These are phyloP conservation scores for Columba guinea DNA, from an alignment of 2,797 vertebrate species.

Conservation along the genomic window DNA sequence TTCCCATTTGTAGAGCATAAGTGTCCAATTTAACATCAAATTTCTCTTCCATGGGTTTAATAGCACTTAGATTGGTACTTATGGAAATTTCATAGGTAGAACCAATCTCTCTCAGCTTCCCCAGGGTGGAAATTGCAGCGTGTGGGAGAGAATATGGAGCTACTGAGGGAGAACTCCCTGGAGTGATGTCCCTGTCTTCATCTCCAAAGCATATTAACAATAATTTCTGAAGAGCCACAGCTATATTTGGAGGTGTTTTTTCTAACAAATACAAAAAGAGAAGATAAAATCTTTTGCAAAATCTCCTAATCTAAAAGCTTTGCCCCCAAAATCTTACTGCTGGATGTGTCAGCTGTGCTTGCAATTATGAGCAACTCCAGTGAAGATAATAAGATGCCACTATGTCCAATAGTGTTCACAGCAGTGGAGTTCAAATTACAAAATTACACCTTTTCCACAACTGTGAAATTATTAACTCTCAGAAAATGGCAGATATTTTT, in stretches of 20 bases:
- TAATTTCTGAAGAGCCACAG: neutral
- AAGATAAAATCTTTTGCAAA: neutral
- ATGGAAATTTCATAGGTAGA: conserved; percentile 62
- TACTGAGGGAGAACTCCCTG: conserved; percentile 40
- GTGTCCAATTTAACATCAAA: conserved; percentile 61
- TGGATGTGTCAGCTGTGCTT: neutral
- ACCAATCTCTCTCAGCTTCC: conserved; percentile 55
- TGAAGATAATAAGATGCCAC: neutral
- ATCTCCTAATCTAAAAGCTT: conserved; percentile 3
- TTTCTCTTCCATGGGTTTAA: conserved; percentile 64
- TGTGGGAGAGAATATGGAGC: conserved; percentile 46
- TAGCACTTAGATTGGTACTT: conserved; percentile 62
- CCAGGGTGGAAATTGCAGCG: conserved; percentile 49
- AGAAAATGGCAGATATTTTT: neutral
- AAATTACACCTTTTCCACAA: neutral
- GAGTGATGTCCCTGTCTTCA: conserved; percentile 9
- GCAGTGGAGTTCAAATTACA: neutral
- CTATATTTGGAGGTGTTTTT: neutral
- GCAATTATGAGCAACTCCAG: neutral
- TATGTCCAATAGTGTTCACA: neutral
- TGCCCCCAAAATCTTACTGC: neutral
- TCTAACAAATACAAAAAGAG: neutral
- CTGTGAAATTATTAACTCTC: neutral
- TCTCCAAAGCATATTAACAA: conserved; percentile 19
- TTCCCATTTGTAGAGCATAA: conserved; percentile 33